Base-by-base conservation (phyloP, 1,140 invertebrate species). In the Drosophila lacteicornis region DNA sequence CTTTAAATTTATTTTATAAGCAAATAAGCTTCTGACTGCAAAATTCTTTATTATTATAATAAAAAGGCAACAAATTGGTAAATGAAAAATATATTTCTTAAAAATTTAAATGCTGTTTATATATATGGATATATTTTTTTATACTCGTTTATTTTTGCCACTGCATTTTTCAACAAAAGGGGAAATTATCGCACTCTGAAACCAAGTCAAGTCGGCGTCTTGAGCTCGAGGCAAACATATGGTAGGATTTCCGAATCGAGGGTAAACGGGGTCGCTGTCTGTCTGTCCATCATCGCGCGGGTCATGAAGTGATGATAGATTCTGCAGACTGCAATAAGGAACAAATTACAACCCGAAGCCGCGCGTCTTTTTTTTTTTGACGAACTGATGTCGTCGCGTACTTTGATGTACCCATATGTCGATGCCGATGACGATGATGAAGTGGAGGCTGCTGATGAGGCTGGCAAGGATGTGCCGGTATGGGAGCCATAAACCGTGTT, bases 351-450 rank as follows among this genome's bases (percentile, higher is more conserved):
- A 43, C 33, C 68, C 75, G 77, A 75, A 60, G 74, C 55, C 22
- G 38, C 15, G n/a, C n/a, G 11, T 65, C 57, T 67, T 80, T 65
- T 55, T 74, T 63, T 62, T 40, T 86, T 87, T 87, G 83, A 87
- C 80, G 84, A 80, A 87, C 83, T 87, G 51, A 55, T 90, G 85
- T 85, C 81, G 85, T 77, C 85, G 77, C 62, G 38, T 45, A 68
- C 80, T 87, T 87, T 87, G 80, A 84, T 82, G 70, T 82, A 49
- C 30, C 45, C 47, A 42, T 43, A 27, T 62, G 53, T 56, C 53
- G 19, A 56, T 7, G 36, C 33, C 7, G 51, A 59, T 69, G 59
- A 40, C 56, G 75, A 63, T 68, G 55, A 53, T 69, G 79, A 60
- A 17, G 43, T 49, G 27, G 38, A 57, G 22, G 60, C 45, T 65